phyloP scores from a whole-genome alignment of 2,797 vertebrate genomes.

The Eulemur coronatus region DNA sequence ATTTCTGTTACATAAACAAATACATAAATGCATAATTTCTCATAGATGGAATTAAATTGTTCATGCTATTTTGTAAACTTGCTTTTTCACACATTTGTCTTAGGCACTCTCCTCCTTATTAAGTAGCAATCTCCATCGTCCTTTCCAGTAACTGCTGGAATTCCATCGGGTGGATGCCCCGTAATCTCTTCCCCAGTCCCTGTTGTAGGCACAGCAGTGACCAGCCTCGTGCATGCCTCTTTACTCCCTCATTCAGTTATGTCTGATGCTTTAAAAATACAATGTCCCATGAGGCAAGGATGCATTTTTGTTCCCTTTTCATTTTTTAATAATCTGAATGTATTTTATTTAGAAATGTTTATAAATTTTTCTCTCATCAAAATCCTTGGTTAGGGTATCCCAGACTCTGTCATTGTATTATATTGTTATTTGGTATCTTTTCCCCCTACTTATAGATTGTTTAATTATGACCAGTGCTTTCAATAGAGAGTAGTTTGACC shows the following conservation, averaged over 20 bases:
- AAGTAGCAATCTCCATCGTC: background rate
- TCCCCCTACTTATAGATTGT: background rate
- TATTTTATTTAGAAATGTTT: constrained; percentile 36
- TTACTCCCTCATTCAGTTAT: background rate
- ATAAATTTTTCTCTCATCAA: background rate
- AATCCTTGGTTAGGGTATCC: background rate
- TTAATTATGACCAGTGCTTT: background rate
- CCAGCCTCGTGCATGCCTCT: background rate
- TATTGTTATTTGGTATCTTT: background rate
- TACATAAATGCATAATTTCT: background rate
- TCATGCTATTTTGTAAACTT: background rate
- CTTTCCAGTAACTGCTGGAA: background rate
- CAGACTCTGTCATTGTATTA: background rate
- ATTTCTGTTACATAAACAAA: background rate
- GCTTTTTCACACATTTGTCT: background rate
- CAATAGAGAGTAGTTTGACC: background rate
- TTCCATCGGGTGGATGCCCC: fast-evolving
- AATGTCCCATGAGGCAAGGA: background rate
- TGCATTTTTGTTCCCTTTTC: background rate
- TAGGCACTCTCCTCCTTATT: background rate
- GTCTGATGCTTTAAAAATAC: background rate
- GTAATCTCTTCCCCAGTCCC: background rate
- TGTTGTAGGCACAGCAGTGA: too few relatives aligned
- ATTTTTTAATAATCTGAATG: background rate
- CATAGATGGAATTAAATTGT: background rate